phyloP scores from a whole-genome alignment of 2,888 invertebrate species.

The Hyles lineata region DNA sequence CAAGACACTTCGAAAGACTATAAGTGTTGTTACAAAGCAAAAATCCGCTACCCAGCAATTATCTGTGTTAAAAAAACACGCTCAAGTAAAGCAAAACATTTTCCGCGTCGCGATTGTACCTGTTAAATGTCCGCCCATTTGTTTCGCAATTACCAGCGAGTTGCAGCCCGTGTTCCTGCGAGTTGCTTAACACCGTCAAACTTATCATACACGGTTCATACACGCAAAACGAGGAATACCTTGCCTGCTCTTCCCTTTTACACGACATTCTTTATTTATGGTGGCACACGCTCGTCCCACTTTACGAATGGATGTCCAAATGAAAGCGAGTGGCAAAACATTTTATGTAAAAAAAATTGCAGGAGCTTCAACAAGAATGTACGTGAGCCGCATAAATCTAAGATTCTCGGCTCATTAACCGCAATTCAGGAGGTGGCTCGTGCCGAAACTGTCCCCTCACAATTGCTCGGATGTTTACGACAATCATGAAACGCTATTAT shows the following conservation, averaged over 20 bases:
- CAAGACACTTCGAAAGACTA: too few relatives aligned
- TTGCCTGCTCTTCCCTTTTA: conserved; percentile 56
- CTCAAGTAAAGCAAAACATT: not conserved
- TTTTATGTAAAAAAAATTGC: conserved; percentile 34
- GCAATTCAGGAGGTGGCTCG: conserved; percentile 21
- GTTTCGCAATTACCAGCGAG: conserved; percentile 11
- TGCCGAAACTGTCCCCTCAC: conserved; percentile 14
- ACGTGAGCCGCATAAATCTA: conserved; percentile 24
- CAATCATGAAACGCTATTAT: conserved; percentile 9
- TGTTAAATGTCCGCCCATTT: conserved; percentile 15
- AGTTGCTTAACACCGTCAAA: conserved; percentile 33
- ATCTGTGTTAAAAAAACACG: not conserved
- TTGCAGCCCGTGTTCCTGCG: not conserved
- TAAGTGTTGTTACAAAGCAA: too few relatives aligned
- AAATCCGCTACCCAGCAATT: too few relatives aligned
- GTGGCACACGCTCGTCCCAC: conserved; percentile 61
- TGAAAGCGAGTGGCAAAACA: conserved; percentile 53
- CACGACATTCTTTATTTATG: conserved; percentile 69
- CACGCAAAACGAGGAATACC: conserved; percentile 57
- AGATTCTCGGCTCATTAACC: conserved; percentile 20
- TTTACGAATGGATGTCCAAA: conserved; percentile 65
- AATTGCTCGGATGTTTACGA: conserved; percentile 24
- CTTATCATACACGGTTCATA: conserved; percentile 45
- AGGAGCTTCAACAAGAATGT: conserved; percentile 11
- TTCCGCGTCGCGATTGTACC: not conserved